phyloP scores from a whole-genome alignment of 2,113 vertebrate genomes.

The Columba livia region DNA sequence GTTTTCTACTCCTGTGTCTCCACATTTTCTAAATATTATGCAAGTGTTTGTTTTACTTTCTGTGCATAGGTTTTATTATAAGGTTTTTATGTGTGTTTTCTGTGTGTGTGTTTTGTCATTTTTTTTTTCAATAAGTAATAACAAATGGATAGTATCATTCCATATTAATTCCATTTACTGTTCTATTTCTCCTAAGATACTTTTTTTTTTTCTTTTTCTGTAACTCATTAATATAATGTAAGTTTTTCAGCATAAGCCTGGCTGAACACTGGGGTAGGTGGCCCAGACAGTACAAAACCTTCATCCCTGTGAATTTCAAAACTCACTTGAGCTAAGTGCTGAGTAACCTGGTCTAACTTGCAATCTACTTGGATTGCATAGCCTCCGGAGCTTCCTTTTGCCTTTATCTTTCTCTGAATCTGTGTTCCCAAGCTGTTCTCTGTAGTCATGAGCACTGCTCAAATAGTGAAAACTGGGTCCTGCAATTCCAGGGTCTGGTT shows the following conservation, averaged over 20 bases:
- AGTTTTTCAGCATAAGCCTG: not conserved
- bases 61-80: not conserved
- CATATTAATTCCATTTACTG: not conserved
- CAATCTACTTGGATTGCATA: not conserved
- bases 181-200: not conserved
- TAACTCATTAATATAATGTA: not conserved
- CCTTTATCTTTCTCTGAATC: not conserved
- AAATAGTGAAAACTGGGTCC: rapidly evolving
- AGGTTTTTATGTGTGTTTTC: not conserved
- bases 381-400: not conserved
- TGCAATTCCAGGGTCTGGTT: not conserved
- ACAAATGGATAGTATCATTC: not conserved
- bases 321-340: not conserved
- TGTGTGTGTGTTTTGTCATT: too few species aligned
- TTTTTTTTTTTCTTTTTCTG: rapidly evolving
- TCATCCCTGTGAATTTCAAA: not conserved
- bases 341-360: not conserved
- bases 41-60: not conserved
- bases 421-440: not conserved
- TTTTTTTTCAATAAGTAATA: not conserved
- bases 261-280: not conserved
- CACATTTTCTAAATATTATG: not conserved
- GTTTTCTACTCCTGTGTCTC: not conserved
- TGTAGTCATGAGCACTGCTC: not conserved
- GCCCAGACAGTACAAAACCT: not conserved